phyloP scores from a whole-genome alignment of 2,797 vertebrate species.

The Mallotus villosus region DNA sequence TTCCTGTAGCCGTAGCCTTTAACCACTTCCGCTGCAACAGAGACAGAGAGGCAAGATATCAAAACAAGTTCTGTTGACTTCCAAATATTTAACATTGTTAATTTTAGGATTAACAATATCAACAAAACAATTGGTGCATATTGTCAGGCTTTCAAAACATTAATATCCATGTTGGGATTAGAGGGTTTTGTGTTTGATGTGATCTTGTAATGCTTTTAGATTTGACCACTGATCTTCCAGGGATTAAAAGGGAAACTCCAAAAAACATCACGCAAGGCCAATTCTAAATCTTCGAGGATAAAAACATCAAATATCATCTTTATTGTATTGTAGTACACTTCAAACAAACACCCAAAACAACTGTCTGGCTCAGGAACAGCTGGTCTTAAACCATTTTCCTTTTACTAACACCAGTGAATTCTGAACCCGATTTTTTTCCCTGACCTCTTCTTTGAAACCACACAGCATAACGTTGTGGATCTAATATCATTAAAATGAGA shows the following conservation, averaged over 20 bases:
- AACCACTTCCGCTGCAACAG: conserved; percentile 73
- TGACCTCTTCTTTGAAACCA: not conserved
- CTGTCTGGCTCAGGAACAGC: too few relatives aligned
- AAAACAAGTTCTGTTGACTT: conserved; percentile 6
- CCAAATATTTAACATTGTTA: not conserved
- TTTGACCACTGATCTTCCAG: too few relatives aligned
- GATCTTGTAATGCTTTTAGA: not conserved
- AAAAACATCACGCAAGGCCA: not conserved
- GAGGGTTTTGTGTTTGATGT: not conserved
- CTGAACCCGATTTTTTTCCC: not conserved
- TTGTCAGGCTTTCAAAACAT: not conserved
- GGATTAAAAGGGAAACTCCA: too few relatives aligned
- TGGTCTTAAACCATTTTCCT: not conserved
- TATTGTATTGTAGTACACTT: not conserved
- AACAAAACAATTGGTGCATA: not conserved
- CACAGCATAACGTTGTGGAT: not conserved
- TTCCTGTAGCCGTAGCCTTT: conserved; percentile 85
- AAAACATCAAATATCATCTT: not conserved
- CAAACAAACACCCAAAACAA: not conserved
- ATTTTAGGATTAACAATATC: not conserved
- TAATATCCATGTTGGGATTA: not conserved
- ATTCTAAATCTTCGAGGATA: not conserved
- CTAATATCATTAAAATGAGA: not conserved
- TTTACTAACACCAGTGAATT: not conserved
- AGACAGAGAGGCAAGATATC: conserved; percentile 42